Conservation (phyloP, 2,113 vertebrate genomes). For the Prionailurus bengalensis region DNA sequence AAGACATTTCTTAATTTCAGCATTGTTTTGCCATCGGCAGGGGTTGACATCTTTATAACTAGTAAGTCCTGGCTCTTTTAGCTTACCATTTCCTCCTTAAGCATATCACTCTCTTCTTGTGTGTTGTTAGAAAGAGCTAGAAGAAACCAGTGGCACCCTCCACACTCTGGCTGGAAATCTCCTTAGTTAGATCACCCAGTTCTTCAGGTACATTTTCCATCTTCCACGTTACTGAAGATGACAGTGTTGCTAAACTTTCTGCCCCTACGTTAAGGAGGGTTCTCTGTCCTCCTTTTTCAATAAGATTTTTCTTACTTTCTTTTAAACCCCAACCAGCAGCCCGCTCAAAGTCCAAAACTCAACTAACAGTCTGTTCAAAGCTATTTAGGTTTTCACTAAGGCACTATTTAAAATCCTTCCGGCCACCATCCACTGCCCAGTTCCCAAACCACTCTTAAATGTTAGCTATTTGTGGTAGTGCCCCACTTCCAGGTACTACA, state of each 20-base stretch:
- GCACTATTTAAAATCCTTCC: neutral
- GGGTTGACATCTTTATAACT: neutral
- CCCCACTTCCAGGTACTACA: neutral
- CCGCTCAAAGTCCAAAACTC: neutral
- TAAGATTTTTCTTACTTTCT: neutral
- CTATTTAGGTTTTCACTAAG: neutral
- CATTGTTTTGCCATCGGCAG: neutral
- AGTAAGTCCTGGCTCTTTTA: neutral
- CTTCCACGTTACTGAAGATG: neutral
- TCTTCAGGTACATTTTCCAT: neutral
- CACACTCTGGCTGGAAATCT: neutral
- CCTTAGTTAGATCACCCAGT: neutral
- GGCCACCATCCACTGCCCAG: neutral
- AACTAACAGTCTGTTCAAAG: neutral
- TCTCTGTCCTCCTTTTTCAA: neutral
- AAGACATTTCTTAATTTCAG: conserved; percentile 25
- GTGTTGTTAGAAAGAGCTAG: neutral
- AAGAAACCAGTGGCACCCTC: neutral
- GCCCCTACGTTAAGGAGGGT: too few relatives aligned
- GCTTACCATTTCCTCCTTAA: neutral
- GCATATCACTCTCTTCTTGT: neutral
- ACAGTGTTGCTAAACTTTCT: conserved; percentile 6
- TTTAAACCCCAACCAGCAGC: conserved; percentile 9
- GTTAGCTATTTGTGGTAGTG: neutral
- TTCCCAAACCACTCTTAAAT: neutral